A percentile compares a stretch with the other conserved stretches of the same genome.
phyloP scores from a whole-genome alignment of 2,888 invertebrate genomes.

The Zele albiditarsus region DNA sequence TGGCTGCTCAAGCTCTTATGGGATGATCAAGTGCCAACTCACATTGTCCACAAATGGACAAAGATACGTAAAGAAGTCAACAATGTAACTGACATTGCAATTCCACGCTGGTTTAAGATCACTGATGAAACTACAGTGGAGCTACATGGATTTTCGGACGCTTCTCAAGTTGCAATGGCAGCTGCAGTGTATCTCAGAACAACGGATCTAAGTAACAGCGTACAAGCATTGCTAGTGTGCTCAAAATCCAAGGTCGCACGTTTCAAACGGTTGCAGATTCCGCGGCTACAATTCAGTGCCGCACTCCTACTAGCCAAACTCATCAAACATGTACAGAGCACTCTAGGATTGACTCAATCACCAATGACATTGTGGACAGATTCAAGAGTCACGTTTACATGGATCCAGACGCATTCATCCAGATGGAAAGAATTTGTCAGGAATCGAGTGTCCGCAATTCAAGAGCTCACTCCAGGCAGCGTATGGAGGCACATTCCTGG shows the following conservation, averaged over 20 bases:
- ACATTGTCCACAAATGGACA: neutral
- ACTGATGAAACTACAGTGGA: neutral
- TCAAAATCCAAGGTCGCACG: constrained; percentile 44
- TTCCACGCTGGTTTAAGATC: neutral
- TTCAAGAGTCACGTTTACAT: constrained; percentile 47
- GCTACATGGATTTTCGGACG: too few relatives aligned
- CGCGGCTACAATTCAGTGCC: constrained; percentile 38
- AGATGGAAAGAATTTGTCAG: constrained; percentile 40
- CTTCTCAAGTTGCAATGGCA: neutral
- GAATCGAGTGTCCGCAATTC: constrained; percentile 42
- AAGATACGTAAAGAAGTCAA: neutral
- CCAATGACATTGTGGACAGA: constrained; percentile 51
- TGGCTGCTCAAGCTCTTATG: neutral
- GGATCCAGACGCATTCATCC: constrained; percentile 47
- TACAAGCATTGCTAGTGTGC: too few relatives aligned
- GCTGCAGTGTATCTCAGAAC: neutral
- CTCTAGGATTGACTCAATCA: neutral
- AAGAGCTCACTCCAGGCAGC: constrained; percentile 17
- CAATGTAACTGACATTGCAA: neutral
- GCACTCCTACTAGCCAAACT: constrained; percentile 30
- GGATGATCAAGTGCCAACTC: neutral
- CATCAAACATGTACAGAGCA: neutral
- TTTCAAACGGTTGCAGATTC: constrained; percentile 38
- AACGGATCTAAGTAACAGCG: too few relatives aligned
- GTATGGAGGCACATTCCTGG: constrained; percentile 48